Conservation (phyloP, 1,140 invertebrate genomes). For the Acromyrmex echinatior region DNA sequence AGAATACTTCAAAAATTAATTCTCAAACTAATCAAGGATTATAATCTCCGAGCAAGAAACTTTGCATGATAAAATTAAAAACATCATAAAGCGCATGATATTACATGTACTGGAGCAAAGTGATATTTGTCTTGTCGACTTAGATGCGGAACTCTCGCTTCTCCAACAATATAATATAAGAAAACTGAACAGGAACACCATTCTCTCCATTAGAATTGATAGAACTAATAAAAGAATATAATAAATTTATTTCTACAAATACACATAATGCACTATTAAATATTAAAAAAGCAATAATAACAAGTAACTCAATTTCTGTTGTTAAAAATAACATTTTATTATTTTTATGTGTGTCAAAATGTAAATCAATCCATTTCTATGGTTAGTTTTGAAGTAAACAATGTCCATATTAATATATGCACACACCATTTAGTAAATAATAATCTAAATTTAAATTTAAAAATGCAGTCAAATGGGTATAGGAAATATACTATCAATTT, state of each 20-base stretch:
- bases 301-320: too few species aligned
- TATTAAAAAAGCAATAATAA: too few species aligned
- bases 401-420: too few species aligned
- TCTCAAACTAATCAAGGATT: constrained; percentile 9
- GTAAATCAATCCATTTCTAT: too few species aligned
- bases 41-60: neutral
- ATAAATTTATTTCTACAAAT: constrained; percentile 24
- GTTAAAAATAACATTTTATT: too few species aligned
- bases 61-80: constrained; percentile 15
- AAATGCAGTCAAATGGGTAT: too few species aligned
- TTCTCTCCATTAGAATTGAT: constrained; percentile 37
- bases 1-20: constrained; percentile 22
- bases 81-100: neutral
- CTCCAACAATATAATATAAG: neutral
- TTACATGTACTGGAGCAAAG: neutral
- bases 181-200: constrained; percentile 13
- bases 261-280: too few species aligned
- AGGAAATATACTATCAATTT: too few species aligned
- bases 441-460: too few species aligned
- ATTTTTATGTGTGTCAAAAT: too few species aligned
- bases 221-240: neutral
- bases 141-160: neutral
- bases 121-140: constrained; percentile 63
- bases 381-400: too few species aligned
- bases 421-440: too few species aligned